Base-by-base conservation (phyloP, 2,888 invertebrate species). In the Stegana nigrithorax region DNA sequence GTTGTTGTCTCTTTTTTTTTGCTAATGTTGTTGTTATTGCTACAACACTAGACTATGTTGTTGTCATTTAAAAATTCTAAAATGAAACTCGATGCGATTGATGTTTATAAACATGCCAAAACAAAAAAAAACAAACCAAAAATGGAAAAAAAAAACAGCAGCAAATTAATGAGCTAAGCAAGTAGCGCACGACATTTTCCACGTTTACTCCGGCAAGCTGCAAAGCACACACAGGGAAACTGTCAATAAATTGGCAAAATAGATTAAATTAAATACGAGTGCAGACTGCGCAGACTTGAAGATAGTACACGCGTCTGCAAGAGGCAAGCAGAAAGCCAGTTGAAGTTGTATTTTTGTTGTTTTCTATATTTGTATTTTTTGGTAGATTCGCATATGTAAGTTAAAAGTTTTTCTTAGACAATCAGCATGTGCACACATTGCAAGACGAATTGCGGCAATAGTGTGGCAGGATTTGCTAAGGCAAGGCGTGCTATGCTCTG, bases 111-210 rank as follows among this genome's bases (percentile, higher is more conserved):
- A 68, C 66, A n/a, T n/a, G n/a, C n/a, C n/a, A 63, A 74, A 75
- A 76, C 70, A 68, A 76, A 74, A 73, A 74, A 74, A 76, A 75
- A 76, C 75, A 75, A 75, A n/a, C n/a, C n/a, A n/a, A n/a, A n/a
- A n/a, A n/a, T n/a, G n/a, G n/a, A n/a, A n/a, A n/a, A n/a, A n/a
- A n/a, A n/a, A n/a, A n/a, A 51, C 27, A 51, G 29, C 27, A 51
- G 51, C 26, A 51, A 75, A 75, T 75, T 77, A 75, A 75, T 75
- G 75, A 77, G 73, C 73, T 17, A 27, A 23, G 4, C 51, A 19
- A 14, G 1, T 4, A n/a, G 27, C 25, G 8, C 21, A 44, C 10
- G 44, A 5, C 5, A 19, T 7, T 19, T 17, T 19, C 17, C 8
- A 14, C 44, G 19, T 10, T 4, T 10, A 60, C 63, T 32, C 71